A percentile compares a stretch with the other conserved stretches of the same genome.
Evolutionary conservation across 2,888 invertebrate genomes (phyloP).

Genomic region (Linyphia triangularis): DNA sequence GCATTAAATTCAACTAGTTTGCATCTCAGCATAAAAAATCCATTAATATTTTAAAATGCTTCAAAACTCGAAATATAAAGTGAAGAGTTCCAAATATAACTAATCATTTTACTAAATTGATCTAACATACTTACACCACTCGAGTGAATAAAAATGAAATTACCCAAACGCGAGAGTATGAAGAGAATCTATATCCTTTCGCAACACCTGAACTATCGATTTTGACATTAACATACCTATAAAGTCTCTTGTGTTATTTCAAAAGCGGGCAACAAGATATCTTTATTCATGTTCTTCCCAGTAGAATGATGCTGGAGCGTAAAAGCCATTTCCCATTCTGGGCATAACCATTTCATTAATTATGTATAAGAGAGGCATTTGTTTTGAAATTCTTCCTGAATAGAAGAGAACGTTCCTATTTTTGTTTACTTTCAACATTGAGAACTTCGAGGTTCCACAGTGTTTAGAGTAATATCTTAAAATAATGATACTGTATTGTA

Average conservation of each 20-base stretch:
- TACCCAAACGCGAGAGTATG: neutral
- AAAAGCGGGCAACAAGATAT: neutral
- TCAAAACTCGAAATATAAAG: too few relatives aligned
- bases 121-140: too few relatives aligned
- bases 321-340: neutral
- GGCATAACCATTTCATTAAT: conserved; percentile 3
- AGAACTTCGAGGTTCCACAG: neutral
- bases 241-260: neutral
- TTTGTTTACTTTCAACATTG: neutral
- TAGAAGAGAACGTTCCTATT: too few relatives aligned
- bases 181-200: neutral
- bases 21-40: too few relatives aligned
- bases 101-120: too few relatives aligned
- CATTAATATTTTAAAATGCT: too few relatives aligned
- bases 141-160: neutral
- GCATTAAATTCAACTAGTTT: too few relatives aligned
- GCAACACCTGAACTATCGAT: neutral
- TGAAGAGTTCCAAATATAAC: too few relatives aligned
- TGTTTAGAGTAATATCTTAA: neutral
- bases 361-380: neutral
- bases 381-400: neutral
- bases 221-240: neutral
- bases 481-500: neutral
- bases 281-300: neutral
- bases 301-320: neutral